Evolutionary conservation across 2,797 vertebrate genomes (phyloP).

Genomic region (Eleutherodactylus coqui): DNA sequence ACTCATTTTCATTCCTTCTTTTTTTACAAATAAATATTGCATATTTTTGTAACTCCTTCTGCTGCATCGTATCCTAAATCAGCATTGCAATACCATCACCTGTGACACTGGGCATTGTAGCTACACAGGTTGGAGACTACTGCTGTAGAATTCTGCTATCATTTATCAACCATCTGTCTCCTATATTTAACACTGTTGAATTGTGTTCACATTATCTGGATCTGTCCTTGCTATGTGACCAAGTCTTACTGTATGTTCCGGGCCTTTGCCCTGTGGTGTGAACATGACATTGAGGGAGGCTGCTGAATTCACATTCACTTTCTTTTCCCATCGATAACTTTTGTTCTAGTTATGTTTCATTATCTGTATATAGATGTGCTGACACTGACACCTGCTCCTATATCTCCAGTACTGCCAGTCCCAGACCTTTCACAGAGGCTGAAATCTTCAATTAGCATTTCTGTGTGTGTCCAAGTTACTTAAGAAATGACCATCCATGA

Average conservation of each 20-base stretch:
- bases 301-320: not conserved
- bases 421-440: not conserved
- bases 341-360: constrained; percentile 13
- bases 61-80: too few species aligned
- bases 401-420: constrained; percentile 8
- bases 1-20: too few species aligned
- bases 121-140: too few species aligned
- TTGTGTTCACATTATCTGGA: not conserved
- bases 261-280: not conserved
- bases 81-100: too few species aligned
- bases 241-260: not conserved
- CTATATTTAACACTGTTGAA: too few species aligned
- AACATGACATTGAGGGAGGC: not conserved
- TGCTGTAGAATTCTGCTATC: too few species aligned
- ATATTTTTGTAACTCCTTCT: too few species aligned
- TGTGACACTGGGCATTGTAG: too few species aligned
- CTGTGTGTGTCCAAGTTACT: constrained; percentile 33
- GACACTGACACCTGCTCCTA: constrained; percentile 39
- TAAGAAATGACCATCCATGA: not conserved
- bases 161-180: too few species aligned
- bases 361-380: constrained; percentile 31
- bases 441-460: constrained; percentile 42
- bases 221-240: not conserved
- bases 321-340: constrained; percentile 19
- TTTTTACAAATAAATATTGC: too few species aligned